Evolutionary conservation across 2,113 vertebrate species (phyloP), one percentile per base, ranked within the genome.

Genomic region (Aleadryas rufinucha): DNA sequence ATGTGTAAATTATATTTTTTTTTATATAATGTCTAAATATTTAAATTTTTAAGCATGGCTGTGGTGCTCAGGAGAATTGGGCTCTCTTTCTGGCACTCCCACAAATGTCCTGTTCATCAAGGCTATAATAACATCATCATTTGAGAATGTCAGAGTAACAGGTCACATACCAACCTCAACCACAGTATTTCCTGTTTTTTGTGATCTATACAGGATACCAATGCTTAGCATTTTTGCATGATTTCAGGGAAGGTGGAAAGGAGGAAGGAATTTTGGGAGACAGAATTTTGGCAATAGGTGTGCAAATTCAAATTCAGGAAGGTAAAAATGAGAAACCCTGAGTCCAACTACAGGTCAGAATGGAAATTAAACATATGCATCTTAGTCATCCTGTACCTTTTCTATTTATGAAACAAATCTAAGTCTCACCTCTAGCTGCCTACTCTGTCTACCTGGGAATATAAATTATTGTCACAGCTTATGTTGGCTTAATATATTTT

Each of bases 401-500:
- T 84, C 49, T 89, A 28, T 71, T 79, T 90, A 70, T 37, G 57
- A 84, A 96, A 75, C 78, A 92, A 89, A 92, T 82, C 24, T 56
- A 76, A 68, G 49, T 89, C 57, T 91, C 75, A 93, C 75, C 61
- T 97, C 50, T 72, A 66, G 41, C 50, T 84, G 26, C 72, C 86
- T 76, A 79, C 6, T 86, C 33, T 66, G 15, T 49, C 77, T 80
- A 37, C 42, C 66, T 86, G 50, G 68, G 69, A 84, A 77, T 74
- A 92, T 88, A 96, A 96, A 86, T 84, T 69, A 87, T 68, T 91
- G 80, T 74, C 65, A 86, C 80, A 63, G 65, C 7, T 94, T 90
- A 84, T 60, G 39, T 82, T 90, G 54, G 42, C 45, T 91, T 92
- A 80, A 85, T 75, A 21, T 78, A 86, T 71, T 88, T 91, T 74